These are phyloP conservation scores for Microplitis deprimator DNA, from an alignment of 2,888 invertebrate species.

Conservation along the genomic window DNA sequence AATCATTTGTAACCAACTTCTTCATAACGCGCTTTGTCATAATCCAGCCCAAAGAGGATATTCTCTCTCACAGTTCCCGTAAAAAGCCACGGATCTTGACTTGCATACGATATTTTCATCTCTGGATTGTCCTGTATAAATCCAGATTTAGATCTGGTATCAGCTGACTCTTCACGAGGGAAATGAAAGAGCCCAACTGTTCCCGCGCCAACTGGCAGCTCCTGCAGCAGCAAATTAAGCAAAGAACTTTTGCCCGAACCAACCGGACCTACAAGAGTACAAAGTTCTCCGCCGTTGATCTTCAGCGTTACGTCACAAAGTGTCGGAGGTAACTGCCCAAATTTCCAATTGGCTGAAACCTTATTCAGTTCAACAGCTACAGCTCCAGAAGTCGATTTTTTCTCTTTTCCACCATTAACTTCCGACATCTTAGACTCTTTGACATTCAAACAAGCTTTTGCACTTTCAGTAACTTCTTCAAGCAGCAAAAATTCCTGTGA, in stretches of 20 bases:
- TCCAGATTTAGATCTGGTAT: not conserved
- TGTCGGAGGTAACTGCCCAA: constrained; percentile 65
- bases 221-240: constrained; percentile 71
- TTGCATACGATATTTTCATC: constrained; percentile 74
- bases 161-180: not conserved
- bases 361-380: constrained; percentile 55
- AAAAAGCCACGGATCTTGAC: constrained; percentile 82
- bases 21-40: constrained; percentile 76
- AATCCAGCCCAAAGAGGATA: constrained; percentile 82
- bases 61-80: constrained; percentile 79
- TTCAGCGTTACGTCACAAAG: constrained; percentile 72
- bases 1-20: constrained; percentile 46
- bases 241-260: constrained; percentile 78
- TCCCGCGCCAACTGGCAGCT: constrained; percentile 71
- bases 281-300: constrained; percentile 70
- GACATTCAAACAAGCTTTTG: not conserved
- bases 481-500: not conserved
- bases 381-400: constrained; percentile 33
- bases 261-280: constrained; percentile 78
- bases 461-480: not conserved
- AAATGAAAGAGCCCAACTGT: constrained; percentile 53
- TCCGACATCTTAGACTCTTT: not conserved
- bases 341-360: constrained; percentile 65
- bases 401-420: not conserved
- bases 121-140: constrained; percentile 54